Evolutionary conservation across 2,888 invertebrate species (phyloP).

Genomic region (Globia sparganii): DNA sequence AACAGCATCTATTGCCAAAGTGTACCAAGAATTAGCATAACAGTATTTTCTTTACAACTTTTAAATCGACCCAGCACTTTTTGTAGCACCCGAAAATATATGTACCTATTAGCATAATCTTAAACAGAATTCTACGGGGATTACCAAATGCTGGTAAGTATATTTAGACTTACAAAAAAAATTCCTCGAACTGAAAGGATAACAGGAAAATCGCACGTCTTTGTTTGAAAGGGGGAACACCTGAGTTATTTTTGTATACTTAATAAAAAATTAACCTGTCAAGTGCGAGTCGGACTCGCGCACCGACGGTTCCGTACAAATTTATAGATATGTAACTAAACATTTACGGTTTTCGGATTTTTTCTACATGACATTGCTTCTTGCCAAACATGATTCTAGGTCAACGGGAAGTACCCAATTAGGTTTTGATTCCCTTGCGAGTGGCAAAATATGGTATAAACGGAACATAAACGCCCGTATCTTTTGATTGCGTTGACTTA

Average conservation of each 20-base stretch:
- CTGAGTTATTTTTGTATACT: not conserved
- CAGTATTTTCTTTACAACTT: constrained; percentile 4
- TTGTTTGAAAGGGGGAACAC: constrained; percentile 43
- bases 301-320: too few relatives aligned
- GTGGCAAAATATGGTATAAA: too few relatives aligned
- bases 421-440: too few relatives aligned
- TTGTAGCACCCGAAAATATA: not conserved
- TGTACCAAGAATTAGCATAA: not conserved
- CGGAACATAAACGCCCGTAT: too few relatives aligned
- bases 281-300: too few relatives aligned
- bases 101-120: constrained; percentile 17
- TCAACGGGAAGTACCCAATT: too few relatives aligned
- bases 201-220: constrained; percentile 37
- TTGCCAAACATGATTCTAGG: too few relatives aligned
- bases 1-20: not conserved
- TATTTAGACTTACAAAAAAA: constrained; percentile 2
- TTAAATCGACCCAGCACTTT: not conserved
- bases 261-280: constrained; percentile 1
- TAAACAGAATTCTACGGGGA: constrained; percentile 24
- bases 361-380: too few relatives aligned
- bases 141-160: not conserved
- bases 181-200: constrained; percentile 16
- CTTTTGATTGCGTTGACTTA: too few relatives aligned
- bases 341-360: too few relatives aligned
- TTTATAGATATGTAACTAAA: too few relatives aligned